Evolutionary conservation across 64 coral and sea anemone species (phyloP).

Genomic region (Actinia tenebrosa): DNA sequence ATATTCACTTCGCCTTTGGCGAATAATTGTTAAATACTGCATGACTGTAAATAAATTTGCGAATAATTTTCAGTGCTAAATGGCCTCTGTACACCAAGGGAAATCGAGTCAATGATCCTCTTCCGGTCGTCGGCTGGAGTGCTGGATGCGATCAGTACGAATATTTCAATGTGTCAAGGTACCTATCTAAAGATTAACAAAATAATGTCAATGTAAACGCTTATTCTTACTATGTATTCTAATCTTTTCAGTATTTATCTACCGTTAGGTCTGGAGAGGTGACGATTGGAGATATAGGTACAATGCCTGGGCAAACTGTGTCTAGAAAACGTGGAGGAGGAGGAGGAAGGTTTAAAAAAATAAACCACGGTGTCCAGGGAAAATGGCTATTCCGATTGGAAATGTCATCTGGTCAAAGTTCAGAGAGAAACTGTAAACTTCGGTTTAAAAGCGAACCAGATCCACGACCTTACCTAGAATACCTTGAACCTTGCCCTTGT

Average conservation of each 20-base stretch:
- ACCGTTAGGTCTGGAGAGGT: background rate
- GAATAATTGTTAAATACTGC: no score
- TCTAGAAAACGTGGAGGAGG: background rate
- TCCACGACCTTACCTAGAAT: background rate
- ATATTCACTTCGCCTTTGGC: no score
- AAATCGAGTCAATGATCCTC: background rate
- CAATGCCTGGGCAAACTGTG: background rate
- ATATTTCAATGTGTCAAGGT: background rate
- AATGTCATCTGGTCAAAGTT: slow-evolving; percentile 6
- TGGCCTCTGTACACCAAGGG: background rate
- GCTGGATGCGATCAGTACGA: background rate
- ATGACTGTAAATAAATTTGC: no score
- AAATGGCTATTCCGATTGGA: slow-evolving; percentile 33
- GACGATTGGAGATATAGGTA: background rate
- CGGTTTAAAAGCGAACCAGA: background rate
- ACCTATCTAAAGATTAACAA: background rate
- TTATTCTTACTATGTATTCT: background rate
- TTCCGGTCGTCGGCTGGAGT: slow-evolving; percentile 48
- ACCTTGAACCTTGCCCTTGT: slow-evolving; percentile 42
- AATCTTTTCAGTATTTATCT: background rate
- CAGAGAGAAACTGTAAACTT: slow-evolving; percentile 6
- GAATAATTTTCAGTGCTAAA: background rate
- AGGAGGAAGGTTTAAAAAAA: background rate
- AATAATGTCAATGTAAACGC: no score
- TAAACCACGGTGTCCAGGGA: background rate